A percentile compares a stretch with the other conserved stretches of the same genome.
Conservation (phyloP, 2,113 vertebrate genomes). For the Urocynchramus pylzowi region DNA sequence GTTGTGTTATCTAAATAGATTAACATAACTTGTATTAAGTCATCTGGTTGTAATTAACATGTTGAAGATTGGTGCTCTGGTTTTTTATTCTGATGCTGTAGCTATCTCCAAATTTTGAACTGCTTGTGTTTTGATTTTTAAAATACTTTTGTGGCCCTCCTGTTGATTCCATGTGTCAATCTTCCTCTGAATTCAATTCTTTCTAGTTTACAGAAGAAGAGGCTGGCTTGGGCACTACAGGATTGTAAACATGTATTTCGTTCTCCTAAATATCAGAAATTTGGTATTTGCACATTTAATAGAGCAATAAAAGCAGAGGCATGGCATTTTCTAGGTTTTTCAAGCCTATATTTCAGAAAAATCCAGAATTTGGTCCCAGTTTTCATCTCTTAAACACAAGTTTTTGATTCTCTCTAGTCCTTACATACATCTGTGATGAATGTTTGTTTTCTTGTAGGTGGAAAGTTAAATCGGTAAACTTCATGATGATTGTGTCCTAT, state of each 20-base stretch:
- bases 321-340: not conserved
- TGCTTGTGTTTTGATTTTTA: not conserved
- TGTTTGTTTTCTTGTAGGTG: not conserved
- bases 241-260: not conserved
- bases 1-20: not conserved
- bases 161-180: not conserved
- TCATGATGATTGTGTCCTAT: not conserved
- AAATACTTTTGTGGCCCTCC: not conserved
- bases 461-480: not conserved
- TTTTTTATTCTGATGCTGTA: not conserved
- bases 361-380: not conserved
- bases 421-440: not conserved
- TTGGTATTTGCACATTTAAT: not conserved
- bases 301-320: not conserved
- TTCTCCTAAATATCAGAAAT: not conserved
- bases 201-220: not conserved
- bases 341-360: not conserved
- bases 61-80: not conserved
- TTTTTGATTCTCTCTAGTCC: not conserved
- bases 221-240: not conserved
- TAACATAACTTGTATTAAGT: not conserved
- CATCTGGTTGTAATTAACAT: not conserved
- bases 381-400: not conserved
- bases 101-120: not conserved
- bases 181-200: not conserved